Percentiles rank a stretch among this genome's conserved stretches.
These are phyloP conservation scores for Drosophila willistoni DNA, from an alignment of 1,140 invertebrate genomes.

Conservation along the genomic window DNA sequence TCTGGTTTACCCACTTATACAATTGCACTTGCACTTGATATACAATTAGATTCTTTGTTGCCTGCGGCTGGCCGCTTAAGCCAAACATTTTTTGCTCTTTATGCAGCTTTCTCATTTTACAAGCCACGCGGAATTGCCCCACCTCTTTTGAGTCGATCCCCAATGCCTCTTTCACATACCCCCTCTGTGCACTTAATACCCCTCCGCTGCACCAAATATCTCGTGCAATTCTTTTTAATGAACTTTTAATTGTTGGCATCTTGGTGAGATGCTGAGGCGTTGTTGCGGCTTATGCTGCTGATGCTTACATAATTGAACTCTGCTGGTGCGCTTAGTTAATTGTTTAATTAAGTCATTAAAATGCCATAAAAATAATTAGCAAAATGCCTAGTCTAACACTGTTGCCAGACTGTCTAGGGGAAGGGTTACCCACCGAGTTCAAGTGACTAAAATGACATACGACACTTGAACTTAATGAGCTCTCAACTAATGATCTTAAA, in stretches of 20 bases:
- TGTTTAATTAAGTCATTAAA: constrained; percentile 81
- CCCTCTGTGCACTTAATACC: neutral
- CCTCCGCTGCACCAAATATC: constrained; percentile 24
- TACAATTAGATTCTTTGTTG: constrained; percentile 77
- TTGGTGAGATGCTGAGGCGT: constrained; percentile 33
- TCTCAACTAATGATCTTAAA: constrained; percentile 4
- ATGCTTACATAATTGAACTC: constrained; percentile 77
- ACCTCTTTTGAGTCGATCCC: too few relatives aligned
- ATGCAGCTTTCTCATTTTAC: constrained; percentile 41
- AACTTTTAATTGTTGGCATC: constrained; percentile 76
- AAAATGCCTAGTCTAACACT: constrained; percentile 45
- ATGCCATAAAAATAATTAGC: constrained; percentile 74
- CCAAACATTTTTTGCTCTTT: constrained; percentile 56
- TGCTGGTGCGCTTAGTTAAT: constrained; percentile 59
- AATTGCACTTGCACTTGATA: constrained; percentile 75
- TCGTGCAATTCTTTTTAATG: constrained; percentile 62
- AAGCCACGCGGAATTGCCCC: constrained; percentile 12
- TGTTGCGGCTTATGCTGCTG: constrained; percentile 24
- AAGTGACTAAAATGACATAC: constrained; percentile 69
- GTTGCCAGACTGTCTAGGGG: constrained; percentile 27
- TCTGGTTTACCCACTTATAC: constrained; percentile 50
- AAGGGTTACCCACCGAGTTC: constrained; percentile 34
- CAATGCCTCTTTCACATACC: neutral
- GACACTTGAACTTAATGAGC: constrained; percentile 41
- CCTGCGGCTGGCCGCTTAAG: constrained; percentile 40